Conservation (phyloP, 2,113 vertebrate genomes). For the Psophia crepitans region DNA sequence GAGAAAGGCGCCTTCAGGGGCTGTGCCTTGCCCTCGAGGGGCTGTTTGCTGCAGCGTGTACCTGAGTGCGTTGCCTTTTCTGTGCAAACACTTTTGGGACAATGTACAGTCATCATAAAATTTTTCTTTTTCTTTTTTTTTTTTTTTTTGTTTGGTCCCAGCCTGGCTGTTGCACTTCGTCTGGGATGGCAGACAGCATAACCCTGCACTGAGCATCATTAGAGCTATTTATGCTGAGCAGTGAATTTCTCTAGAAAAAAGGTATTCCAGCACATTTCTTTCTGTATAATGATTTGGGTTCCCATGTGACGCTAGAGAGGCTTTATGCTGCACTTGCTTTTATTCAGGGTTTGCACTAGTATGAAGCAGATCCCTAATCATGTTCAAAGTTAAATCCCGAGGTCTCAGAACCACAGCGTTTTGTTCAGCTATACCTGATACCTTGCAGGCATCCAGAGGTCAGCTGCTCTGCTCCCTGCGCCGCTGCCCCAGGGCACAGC, state of each 20-base stretch:
- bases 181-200: background rate
- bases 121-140: background rate
- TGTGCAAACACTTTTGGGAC: background rate
- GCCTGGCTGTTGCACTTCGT: background rate
- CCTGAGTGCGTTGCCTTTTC: background rate
- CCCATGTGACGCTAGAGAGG: background rate
- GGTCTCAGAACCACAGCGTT: background rate
- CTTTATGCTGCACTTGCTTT: background rate
- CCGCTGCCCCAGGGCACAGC: background rate
- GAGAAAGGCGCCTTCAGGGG: too few species aligned
- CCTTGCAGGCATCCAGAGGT: background rate
- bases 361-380: background rate
- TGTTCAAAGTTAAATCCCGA: background rate
- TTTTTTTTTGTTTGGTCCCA: background rate
- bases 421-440: background rate
- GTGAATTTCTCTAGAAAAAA: background rate
- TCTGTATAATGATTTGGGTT: background rate
- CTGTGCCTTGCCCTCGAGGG: background rate
- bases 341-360: background rate
- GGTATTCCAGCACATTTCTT: background rate
- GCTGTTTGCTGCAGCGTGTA: background rate
- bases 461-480: background rate
- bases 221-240: background rate
- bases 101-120: rapidly evolving
- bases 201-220: background rate